Evolutionary conservation across 2,113 vertebrate genomes (phyloP).

Genomic region (Sphaerodactylus townsendi): DNA sequence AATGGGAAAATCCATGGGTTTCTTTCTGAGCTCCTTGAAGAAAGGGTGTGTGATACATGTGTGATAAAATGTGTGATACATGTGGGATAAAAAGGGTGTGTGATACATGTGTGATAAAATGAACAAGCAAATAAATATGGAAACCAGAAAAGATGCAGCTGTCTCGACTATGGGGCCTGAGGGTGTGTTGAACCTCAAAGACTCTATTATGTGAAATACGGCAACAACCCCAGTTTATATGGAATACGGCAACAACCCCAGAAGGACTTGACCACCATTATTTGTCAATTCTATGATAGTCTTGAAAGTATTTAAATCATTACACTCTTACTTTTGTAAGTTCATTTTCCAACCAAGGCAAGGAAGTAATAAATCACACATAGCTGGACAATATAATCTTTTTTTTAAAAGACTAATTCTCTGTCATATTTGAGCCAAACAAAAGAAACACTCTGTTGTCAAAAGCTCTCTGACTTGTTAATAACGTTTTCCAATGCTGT

Average conservation of each 20-base stretch:
- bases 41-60: background rate
- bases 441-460: background rate
- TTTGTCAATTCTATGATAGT: background rate
- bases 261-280: background rate
- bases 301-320: constrained; percentile 3
- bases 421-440: constrained; percentile 3
- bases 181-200: background rate
- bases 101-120: background rate
- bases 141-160: background rate
- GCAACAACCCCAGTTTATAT: too few species aligned
- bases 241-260: background rate
- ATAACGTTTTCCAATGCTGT: constrained; percentile 1
- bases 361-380: background rate
- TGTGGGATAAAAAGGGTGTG: too few species aligned
- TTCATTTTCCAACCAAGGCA: constrained; percentile 23
- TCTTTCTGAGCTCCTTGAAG: background rate
- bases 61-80: background rate
- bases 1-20: background rate
- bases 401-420: background rate
- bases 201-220: too few species aligned
- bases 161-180: background rate
- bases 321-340: constrained; percentile 29
- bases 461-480: background rate
- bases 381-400: constrained; percentile 6
- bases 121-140: background rate